Percentiles rank a stretch among this genome's conserved stretches.
Evolutionary conservation across 2,113 vertebrate genomes (phyloP).

Genomic region (Petrocephalus microphthalmus): DNA sequence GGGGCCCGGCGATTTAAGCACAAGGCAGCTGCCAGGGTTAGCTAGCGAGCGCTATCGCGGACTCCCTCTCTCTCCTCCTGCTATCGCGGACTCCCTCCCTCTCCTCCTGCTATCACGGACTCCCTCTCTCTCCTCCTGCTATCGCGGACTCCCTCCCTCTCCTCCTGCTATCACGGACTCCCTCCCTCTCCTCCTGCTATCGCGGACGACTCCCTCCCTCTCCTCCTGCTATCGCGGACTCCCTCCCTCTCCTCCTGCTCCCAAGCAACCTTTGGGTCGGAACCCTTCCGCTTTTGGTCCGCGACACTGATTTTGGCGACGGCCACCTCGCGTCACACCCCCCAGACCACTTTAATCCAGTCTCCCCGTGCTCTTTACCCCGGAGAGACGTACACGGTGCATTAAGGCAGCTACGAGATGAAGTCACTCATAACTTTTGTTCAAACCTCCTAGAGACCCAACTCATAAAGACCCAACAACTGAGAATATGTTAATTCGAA

Average conservation of each 20-base stretch:
- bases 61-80: slow-evolving; percentile 29
- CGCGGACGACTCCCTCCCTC: neutral
- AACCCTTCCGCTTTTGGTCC: slow-evolving; percentile 53
- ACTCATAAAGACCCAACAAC: slow-evolving; percentile 18
- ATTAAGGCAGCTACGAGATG: slow-evolving; percentile 6
- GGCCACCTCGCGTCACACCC: neutral
- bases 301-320: neutral
- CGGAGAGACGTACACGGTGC: neutral
- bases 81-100: neutral
- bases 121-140: neutral
- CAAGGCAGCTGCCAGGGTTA: slow-evolving; percentile 6
- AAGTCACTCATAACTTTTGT: slow-evolving; percentile 20
- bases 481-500: slow-evolving; percentile 20
- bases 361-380: neutral
- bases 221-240: neutral
- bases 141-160: neutral
- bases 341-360: neutral
- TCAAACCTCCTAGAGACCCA: neutral
- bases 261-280: slow-evolving; percentile 83
- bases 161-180: neutral
- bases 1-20: too few species aligned
- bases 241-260: slow-evolving; percentile 33
- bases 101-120: neutral
- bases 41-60: neutral
- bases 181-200: neutral